Evolutionary conservation across 2,888 invertebrate genomes (phyloP).

Genomic region (Ennomos erosarius): DNA sequence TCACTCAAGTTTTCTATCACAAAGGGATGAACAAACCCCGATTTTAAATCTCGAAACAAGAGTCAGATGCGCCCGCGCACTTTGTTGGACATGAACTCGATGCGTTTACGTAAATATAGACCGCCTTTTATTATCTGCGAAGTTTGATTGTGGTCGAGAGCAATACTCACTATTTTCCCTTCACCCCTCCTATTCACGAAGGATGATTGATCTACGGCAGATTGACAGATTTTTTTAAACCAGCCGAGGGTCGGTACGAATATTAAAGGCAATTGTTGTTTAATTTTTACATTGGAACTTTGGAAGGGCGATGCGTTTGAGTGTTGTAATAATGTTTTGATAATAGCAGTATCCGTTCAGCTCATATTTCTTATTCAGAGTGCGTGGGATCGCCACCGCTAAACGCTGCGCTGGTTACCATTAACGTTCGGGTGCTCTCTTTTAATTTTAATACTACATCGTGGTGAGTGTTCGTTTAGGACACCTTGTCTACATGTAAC

Average conservation of each 20-base stretch:
- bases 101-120: conserved; percentile 83
- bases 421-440: conserved; percentile 56
- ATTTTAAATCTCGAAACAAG: conserved; percentile 48
- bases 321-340: conserved; percentile 86
- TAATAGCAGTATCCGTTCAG: conserved; percentile 84
- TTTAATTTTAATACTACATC: conserved; percentile 63
- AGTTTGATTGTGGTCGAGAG: conserved; percentile 72
- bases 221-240: conserved; percentile 84
- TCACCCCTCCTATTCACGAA: conserved; percentile 80
- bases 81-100: conserved; percentile 79
- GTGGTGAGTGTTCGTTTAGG: conserved; percentile 58
- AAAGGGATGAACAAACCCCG: conserved; percentile 55
- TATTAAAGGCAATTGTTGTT: conserved; percentile 86
- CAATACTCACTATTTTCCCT: conserved; percentile 44
- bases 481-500: conserved; percentile 61
- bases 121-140: conserved; percentile 79
- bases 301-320: conserved; percentile 78
- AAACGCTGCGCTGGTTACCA: conserved; percentile 32
- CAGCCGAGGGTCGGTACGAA: conserved; percentile 76
- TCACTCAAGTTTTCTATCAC: conserved; percentile 63
- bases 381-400: conserved; percentile 72
- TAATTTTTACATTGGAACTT: conserved; percentile 82
- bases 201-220: conserved; percentile 84
- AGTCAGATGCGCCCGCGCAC: conserved; percentile 70
- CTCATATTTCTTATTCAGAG: conserved; percentile 84